Base-by-base conservation (phyloP, 1,140 invertebrate species). In the Drosophila lowei region DNA sequence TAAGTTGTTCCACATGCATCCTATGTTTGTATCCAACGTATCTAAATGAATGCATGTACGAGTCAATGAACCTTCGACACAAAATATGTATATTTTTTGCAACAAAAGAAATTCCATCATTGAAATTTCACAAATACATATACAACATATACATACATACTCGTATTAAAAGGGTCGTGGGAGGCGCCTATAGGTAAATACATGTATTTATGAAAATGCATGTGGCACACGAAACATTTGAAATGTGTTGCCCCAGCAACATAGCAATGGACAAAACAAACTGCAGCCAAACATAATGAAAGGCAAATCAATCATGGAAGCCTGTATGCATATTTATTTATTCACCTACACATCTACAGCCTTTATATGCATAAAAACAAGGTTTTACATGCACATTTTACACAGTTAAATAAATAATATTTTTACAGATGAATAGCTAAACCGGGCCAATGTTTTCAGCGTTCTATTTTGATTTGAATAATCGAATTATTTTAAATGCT, bases 71-170 rank as follows among this genome's bases (percentile, higher is more conserved):
- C 49, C 8, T 55, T 46, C 41, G n/a, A 57, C 23, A 25, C 23
- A 28, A 28, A 18, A 15, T 57, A 23, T 18, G 28, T 44, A 18
- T 18, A 48, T 44, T 65, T 79, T 57, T 57, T 48, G 23, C 16
- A 43, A 58, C 30, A 61, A 66, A 59, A 64, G 44, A 72, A 76
- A 72, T 78, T 54, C 66, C 48, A 58, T 11, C 52, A 54, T 55
- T 49, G 43, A 53, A 52, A 60, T 72, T 70, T 30, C 48, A 44
- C 60, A 42, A 56, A 65, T n/a, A 16, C 23, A 18, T 46, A 42
- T 11, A 18, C 3, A 52, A 23, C 6, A 30, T 8, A 7, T 30
- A 2, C 7, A 8, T 28, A 7, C 25, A 30, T 30, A 30, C 28
- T 30, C 7, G 2, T 30, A 8, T 30, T 6, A 21, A 2, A n/a